Conservation (phyloP, 1,140 invertebrate species). For the Schlechtendalia chinensis region DNA sequence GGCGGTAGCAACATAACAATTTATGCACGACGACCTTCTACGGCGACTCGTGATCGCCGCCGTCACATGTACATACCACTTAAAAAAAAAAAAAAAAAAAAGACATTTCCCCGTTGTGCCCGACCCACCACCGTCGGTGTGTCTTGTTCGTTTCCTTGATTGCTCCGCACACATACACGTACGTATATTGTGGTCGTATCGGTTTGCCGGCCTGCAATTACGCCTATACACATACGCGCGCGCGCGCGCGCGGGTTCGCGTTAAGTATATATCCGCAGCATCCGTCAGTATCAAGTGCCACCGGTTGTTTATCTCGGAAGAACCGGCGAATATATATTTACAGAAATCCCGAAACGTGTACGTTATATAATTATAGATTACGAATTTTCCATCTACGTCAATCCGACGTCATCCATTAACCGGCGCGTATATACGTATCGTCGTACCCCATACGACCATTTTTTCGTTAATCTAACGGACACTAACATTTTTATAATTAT, state of each 20-base stretch:
- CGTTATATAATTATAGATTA: background rate
- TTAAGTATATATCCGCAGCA: background rate
- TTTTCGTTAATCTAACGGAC: background rate
- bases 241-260: background rate
- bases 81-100: too few relatives aligned
- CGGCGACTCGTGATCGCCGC: background rate
- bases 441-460: background rate
- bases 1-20: background rate
- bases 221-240: too few relatives aligned
- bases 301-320: background rate
- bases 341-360: background rate
- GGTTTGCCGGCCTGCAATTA: too few relatives aligned
- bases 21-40: conserved; percentile 16
- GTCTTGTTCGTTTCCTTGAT: background rate
- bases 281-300: background rate
- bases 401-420: background rate
- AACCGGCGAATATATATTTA: background rate
- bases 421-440: too few relatives aligned
- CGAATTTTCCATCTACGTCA: background rate
- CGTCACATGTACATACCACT: background rate
- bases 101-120: conserved; percentile 6
- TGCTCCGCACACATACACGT: background rate
- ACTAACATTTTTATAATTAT: too few relatives aligned
- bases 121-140: background rate
- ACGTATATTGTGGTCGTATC: background rate